phyloP scores from a whole-genome alignment of 2,797 vertebrate genomes.

The Malacoctenus gilli region DNA sequence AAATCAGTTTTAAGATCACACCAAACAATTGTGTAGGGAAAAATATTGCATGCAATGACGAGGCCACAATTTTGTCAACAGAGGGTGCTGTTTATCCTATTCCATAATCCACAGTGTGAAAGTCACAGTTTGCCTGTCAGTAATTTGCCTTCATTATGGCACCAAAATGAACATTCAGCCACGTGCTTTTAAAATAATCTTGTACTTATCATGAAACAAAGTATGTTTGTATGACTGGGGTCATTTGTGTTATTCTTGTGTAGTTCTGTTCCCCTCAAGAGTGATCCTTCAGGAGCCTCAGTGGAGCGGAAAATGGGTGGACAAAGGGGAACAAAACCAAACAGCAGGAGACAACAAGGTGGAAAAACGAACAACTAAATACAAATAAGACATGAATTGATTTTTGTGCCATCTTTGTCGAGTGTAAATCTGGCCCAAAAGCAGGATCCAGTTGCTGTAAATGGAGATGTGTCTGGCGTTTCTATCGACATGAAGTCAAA shows the following conservation, averaged over 20 bases:
- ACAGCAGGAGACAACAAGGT: slow-evolving; percentile 42
- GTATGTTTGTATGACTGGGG: neutral
- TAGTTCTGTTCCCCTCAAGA: slow-evolving; percentile 90
- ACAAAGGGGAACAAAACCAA: slow-evolving; percentile 46
- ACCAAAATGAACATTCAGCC: too few relatives aligned
- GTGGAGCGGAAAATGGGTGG: slow-evolving; percentile 76
- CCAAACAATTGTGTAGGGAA: too few relatives aligned
- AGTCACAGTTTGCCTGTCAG: too few relatives aligned
- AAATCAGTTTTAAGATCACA: too few relatives aligned
- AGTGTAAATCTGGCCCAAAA: slow-evolving; percentile 12
- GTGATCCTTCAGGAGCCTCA: slow-evolving; percentile 78
- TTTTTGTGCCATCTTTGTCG: slow-evolving; percentile 6
- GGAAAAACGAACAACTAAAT: neutral
- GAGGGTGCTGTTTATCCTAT: too few relatives aligned
- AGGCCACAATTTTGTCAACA: too few relatives aligned
- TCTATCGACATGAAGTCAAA: slow-evolving; percentile 65
- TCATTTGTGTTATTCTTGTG: slow-evolving; percentile 7
- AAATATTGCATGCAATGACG: too few relatives aligned
- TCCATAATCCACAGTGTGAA: too few relatives aligned
- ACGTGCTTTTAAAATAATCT: too few relatives aligned
- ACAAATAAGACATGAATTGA: neutral
- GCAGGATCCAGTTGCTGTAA: slow-evolving; percentile 40
- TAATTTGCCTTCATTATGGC: too few relatives aligned
- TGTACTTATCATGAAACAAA: too few relatives aligned
- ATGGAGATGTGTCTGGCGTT: slow-evolving; percentile 21